These are phyloP conservation scores for Garra rufa DNA, from an alignment of 2,113 vertebrate genomes.

Conservation along the genomic window DNA sequence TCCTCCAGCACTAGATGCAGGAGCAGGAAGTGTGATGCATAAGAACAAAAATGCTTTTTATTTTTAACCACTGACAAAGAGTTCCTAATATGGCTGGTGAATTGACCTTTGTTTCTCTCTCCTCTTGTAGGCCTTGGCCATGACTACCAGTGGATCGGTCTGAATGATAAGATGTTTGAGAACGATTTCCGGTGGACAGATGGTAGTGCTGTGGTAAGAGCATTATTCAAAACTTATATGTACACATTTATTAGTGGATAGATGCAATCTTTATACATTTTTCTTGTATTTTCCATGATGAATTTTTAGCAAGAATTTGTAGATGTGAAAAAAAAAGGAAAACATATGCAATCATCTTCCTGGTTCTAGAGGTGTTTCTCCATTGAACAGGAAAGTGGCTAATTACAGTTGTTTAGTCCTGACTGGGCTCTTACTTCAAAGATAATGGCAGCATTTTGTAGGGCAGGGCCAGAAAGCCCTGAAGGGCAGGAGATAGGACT, in stretches of 20 bases:
- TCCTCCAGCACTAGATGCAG: conserved; percentile 47
- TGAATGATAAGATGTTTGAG: conserved; percentile 99
- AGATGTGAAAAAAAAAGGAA: background rate
- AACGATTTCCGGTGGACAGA: conserved; percentile 98
- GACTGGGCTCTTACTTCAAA: conserved; percentile 71
- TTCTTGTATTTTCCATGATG: background rate
- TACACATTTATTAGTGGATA: background rate
- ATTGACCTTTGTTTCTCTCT: conserved; percentile 61
- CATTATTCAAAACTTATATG: conserved; percentile 35
- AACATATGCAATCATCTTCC: background rate
- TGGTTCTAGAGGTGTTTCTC: conserved; percentile 37
- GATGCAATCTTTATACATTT: background rate
- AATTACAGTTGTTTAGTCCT: conserved; percentile 64
- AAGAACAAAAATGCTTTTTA: conserved; percentile 59
- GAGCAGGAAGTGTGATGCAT: conserved; percentile 59
- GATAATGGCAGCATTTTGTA: conserved; percentile 49
- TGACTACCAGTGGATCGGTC: conserved; percentile 98
- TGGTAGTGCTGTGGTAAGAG: conserved; percentile 88
- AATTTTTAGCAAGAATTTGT: background rate
- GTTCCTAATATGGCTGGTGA: conserved; percentile 59
- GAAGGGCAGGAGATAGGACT: conserved; percentile 61
- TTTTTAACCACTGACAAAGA: conserved; percentile 42
- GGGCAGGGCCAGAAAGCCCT: conserved; percentile 49
- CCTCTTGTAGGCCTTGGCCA: conserved; percentile 86
- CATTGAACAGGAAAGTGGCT: conserved; percentile 66